Evolutionary conservation across 2,113 vertebrate species (phyloP), one percentile per base, ranked within the genome.

Genomic region (Mesoclemmys tuberculata): DNA sequence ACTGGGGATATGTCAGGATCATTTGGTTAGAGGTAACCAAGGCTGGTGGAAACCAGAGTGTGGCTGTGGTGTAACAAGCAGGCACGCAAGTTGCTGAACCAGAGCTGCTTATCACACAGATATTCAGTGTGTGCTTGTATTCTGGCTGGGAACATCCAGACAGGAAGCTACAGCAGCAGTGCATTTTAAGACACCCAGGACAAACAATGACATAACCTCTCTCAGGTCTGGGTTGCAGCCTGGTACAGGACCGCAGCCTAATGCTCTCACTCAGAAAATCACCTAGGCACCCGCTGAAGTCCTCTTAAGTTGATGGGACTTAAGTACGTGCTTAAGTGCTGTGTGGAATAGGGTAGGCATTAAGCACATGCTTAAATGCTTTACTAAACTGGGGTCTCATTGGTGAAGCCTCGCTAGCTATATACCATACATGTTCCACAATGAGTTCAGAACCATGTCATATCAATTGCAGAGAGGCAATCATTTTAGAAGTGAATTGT

Each of bases 201-300:
- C 16, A 68, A 68, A 18, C 35, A 68, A 68, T 68, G 16, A n/a
- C 35, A n/a, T 16, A n/a, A 68, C 61, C 31, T 18, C 61, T 19
- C 16, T 16, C 16, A n/a, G 61, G 61, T 35, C 61, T n/a, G 14
- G 18, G 61, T 19, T 68, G 61, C 61, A 68, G 61, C 31, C 61
- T 35, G 18, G 35, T 19, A n/a, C 4, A 29, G 3, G 6, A 64
- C 31, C 18, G 61, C 31, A 35, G 27, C 19, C 96, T 84, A 80
- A 3, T 0, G 35, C 94, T 95, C 96, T 91, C 93, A 92, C 90
- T 96, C 93, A 95, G 95, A 93, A 94, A 90, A 93, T 90, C 93
- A 71, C 1, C 52, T 61, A 1, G 8, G 81, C 94, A 49, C 90
- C 84, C 84, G 91, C 90, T 93, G 61, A 80, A 4, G 83, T 2